Conservation (phyloP, 2,888 invertebrate genomes). For the Diaphora mendica region DNA sequence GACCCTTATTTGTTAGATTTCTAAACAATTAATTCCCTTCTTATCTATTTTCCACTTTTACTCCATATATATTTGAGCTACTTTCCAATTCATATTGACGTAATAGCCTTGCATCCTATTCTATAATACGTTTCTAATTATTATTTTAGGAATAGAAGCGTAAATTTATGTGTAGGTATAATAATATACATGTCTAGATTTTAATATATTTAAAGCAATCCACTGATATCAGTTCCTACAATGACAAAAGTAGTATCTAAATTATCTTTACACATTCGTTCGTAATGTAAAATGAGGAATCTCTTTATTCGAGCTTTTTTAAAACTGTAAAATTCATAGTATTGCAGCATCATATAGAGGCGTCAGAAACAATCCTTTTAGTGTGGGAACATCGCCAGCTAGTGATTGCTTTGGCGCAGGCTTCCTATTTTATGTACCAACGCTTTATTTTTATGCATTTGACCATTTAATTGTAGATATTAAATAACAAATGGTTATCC, state of each 20-base stretch:
- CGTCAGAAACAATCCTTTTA: conserved; percentile 62
- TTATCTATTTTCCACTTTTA: no score
- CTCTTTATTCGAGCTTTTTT: not conserved
- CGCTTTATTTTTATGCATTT: not conserved
- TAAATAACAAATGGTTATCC: not conserved
- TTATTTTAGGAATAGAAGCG: no score
- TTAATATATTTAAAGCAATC: no score
- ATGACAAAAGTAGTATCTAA: not conserved
- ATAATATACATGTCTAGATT: no score
- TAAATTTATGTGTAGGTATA: no score
- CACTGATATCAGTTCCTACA: no score
- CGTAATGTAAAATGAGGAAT: not conserved
- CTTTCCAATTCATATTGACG: no score
- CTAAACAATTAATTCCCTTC: no score
- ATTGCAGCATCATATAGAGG: conserved; percentile 29
- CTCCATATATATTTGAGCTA: no score
- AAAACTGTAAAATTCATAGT: conserved; percentile 7
- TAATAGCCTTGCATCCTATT: no score
- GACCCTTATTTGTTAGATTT: no score
- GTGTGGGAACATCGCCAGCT: conserved; percentile 60
- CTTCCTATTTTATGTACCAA: conserved; percentile 36
- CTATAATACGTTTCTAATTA: no score
- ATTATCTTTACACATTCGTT: not conserved
- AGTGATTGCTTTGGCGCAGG: conserved; percentile 64
- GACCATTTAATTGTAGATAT: not conserved